A percentile compares a stretch with the other conserved stretches of the same genome.
Evolutionary conservation across 2,113 vertebrate genomes (phyloP).

Genomic region (Hipposideros armiger): DNA sequence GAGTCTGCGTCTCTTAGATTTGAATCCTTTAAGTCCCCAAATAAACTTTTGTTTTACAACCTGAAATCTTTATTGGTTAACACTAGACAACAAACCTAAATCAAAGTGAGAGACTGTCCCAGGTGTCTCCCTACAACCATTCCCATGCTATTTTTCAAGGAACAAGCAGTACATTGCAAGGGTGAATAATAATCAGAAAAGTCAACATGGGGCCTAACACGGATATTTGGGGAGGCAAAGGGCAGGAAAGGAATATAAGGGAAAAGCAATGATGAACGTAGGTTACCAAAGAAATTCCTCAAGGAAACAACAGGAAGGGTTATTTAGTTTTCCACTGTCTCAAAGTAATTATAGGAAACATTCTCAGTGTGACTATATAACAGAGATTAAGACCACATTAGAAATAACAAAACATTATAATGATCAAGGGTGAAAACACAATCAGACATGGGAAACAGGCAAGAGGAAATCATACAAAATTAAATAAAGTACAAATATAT

Average conservation of each 20-base stretch:
- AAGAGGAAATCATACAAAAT: conserved; percentile 3
- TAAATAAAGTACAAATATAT: conserved; percentile 7
- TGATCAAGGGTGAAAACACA: background rate
- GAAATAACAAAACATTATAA: background rate
- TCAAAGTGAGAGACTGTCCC: background rate
- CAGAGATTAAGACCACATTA: background rate
- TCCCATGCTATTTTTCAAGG: background rate
- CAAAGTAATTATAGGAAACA: background rate
- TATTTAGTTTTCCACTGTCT: background rate
- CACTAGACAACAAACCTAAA: background rate
- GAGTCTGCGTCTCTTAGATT: background rate
- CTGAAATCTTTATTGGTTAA: background rate
- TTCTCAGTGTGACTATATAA: background rate
- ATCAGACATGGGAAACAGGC: background rate
- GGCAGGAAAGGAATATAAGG: background rate
- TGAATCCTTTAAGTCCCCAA: background rate
- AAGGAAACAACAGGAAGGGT: background rate
- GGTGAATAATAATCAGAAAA: conserved; percentile 16
- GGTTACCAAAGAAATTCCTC: background rate
- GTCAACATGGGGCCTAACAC: background rate
- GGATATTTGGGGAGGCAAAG: background rate
- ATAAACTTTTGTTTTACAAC: background rate
- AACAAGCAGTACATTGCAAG: background rate
- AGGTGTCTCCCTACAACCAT: background rate
- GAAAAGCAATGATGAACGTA: background rate